Evolutionary conservation across 1,140 invertebrate species (phyloP).

Genomic region (Diploscapter pachys): DNA sequence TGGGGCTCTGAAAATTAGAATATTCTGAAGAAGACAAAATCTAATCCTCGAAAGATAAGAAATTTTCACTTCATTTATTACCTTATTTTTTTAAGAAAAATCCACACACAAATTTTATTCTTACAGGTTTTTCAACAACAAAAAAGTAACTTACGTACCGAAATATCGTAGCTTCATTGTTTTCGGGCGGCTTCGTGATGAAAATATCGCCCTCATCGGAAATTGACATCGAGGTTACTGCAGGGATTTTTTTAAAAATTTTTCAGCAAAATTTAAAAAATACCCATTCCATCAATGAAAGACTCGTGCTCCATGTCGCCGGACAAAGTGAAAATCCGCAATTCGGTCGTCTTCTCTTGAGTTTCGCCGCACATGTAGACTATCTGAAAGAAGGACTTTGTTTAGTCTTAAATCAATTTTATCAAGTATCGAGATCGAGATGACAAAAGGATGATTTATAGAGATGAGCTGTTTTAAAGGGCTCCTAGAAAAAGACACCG

Average conservation of each 20-base stretch:
- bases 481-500: no score
- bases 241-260: slow-evolving; percentile 12
- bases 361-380: slow-evolving; percentile 50
- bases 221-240: slow-evolving; percentile 36
- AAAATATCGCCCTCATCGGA: slow-evolving; percentile 46
- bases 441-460: no score
- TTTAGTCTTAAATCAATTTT: no score
- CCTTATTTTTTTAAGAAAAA: neutral
- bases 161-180: slow-evolving; percentile 50
- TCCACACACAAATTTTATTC: neutral
- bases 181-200: slow-evolving; percentile 44
- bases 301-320: slow-evolving; percentile 53
- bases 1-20: slow-evolving; percentile 16
- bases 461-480: no score
- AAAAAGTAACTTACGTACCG: slow-evolving; percentile 41
- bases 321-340: slow-evolving; percentile 45
- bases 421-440: no score
- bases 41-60: neutral
- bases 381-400: slow-evolving; percentile 38
- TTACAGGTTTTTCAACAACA: neutral
- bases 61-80: neutral
- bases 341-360: slow-evolving; percentile 40
- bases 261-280: slow-evolving; percentile 13
- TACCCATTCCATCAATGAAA: slow-evolving; percentile 50
- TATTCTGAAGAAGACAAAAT: neutral